Percentiles rank a stretch among this genome's conserved stretches.
Conservation (phyloP, 2,113 vertebrate species). For the Cottus gobio region DNA sequence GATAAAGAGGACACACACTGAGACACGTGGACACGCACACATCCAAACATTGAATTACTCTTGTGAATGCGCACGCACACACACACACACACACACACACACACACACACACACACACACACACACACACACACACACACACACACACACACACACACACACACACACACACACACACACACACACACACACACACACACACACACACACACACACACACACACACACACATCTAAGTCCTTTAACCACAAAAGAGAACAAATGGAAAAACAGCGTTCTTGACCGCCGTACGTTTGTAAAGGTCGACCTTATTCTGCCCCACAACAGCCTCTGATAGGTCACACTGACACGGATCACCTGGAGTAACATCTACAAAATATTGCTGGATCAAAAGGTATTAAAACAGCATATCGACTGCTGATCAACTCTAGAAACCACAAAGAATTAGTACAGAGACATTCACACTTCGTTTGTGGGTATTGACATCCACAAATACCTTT, state of each 20-base stretch:
- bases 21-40: conserved; percentile 1
- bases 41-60: not conserved
- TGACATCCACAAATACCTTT: too few species aligned
- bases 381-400: not conserved
- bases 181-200: not conserved
- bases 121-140: conserved; percentile 1
- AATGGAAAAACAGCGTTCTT: not conserved
- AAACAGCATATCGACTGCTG: not conserved
- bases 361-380: not conserved
- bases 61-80: not conserved
- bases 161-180: conserved; percentile 2
- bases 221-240: conserved; percentile 12
- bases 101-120: conserved; percentile 9
- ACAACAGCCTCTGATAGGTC: not conserved
- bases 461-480: too few species aligned
- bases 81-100: not conserved
- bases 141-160: conserved; percentile 7
- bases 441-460: too few species aligned
- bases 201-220: not conserved
- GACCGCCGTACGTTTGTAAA: not conserved
- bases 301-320: not conserved
- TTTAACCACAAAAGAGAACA: conserved; percentile 5
- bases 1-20: conserved; percentile 44
- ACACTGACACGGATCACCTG: not conserved
- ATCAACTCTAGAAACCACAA: too few species aligned